These are phyloP conservation scores for Eulacestoma nigropectus DNA, from an alignment of 2,113 vertebrate species.

Conservation along the genomic window DNA sequence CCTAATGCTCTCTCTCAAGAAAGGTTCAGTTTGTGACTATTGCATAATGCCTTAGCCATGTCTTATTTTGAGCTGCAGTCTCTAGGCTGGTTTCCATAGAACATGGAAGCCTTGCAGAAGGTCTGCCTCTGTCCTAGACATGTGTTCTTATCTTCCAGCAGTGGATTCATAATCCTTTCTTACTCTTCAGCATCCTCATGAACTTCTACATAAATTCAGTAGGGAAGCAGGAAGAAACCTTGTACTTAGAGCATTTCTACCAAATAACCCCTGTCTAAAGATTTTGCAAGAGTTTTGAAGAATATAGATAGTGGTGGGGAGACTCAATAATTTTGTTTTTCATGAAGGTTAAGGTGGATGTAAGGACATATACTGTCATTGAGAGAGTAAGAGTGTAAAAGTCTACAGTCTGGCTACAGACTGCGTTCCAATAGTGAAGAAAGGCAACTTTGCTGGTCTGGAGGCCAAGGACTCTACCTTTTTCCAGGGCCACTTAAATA, in stretches of 20 bases:
- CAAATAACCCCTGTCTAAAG: background rate
- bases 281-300: background rate
- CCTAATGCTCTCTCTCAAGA: background rate
- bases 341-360: background rate
- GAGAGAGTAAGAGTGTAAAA: background rate
- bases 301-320: rapidly evolving
- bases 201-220: background rate
- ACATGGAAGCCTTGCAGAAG: background rate
- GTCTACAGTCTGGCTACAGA: background rate
- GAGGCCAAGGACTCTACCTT: background rate
- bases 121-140: background rate
- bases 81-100: background rate
- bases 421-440: background rate
- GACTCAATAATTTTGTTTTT: background rate
- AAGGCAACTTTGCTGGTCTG: background rate
- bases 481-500: background rate
- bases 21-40: background rate
- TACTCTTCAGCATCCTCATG: background rate
- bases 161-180: background rate
- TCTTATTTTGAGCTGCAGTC: background rate
- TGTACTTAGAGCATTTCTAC: background rate
- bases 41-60: background rate
- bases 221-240: background rate
- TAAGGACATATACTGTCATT: background rate
- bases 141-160: background rate